Evolutionary conservation across 1,140 invertebrate species (phyloP).

Genomic region (Drosophila parvula): DNA sequence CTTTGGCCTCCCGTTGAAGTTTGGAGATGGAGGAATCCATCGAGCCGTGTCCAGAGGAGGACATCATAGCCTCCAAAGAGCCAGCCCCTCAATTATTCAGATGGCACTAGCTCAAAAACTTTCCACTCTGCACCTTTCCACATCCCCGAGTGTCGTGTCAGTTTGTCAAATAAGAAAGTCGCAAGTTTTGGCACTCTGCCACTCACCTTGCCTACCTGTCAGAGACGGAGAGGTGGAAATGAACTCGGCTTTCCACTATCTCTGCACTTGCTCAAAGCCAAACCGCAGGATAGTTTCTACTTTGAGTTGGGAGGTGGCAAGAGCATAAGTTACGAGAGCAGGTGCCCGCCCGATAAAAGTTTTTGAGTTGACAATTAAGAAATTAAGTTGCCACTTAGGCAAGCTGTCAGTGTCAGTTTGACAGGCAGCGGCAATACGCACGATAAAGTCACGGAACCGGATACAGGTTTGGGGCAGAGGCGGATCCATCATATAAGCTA

Average conservation of each 20-base stretch:
- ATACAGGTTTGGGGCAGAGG: conserved; percentile 4
- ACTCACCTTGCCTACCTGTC: conserved; percentile 42
- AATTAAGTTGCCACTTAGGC: conserved; percentile 84
- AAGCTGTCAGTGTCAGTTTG: conserved; percentile 82
- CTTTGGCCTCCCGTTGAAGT: neutral
- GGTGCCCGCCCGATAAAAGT: conserved; percentile 71
- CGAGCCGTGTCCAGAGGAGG: conserved; percentile 15
- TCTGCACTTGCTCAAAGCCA: conserved; percentile 47
- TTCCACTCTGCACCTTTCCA: conserved; percentile 22
- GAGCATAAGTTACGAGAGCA: conserved; percentile 51
- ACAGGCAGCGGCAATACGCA: conserved; percentile 71
- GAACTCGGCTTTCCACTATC: conserved; percentile 47
- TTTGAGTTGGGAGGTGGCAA: neutral
- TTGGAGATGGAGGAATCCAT: neutral
- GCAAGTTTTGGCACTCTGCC: conserved; percentile 22
- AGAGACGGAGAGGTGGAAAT: conserved; percentile 31
- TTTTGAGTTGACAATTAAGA: conserved; percentile 84
- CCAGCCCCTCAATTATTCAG: conserved; percentile 69
- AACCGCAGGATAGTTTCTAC: conserved; percentile 63
- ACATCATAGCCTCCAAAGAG: conserved; percentile 11
- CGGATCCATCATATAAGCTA: neutral
- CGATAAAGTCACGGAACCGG: conserved; percentile 26
- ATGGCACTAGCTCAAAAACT: conserved; percentile 45
- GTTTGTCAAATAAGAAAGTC: conserved; percentile 45
- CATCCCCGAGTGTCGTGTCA: conserved; percentile 51